Base-by-base conservation (phyloP, 2,797 vertebrate genomes). In the Craterocephalus amniculus region DNA sequence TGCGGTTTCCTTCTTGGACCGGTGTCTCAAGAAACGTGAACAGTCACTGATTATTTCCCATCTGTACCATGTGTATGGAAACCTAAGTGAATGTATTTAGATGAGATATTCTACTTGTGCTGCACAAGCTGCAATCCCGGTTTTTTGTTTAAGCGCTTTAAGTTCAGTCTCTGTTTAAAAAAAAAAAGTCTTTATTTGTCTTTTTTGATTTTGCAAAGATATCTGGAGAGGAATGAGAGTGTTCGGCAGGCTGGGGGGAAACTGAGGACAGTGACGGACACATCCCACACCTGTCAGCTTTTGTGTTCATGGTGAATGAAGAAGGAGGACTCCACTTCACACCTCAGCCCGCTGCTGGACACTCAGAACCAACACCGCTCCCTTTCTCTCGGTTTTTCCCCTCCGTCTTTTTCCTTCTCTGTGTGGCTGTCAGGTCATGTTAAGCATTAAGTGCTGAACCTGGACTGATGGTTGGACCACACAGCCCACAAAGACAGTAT, bases 41-140 rank as follows among this genome's bases (percentile, higher is more conserved):
- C 73, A 80, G 87, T 82, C 59, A 62, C 66, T 76, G 85, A 78
- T 49, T 18, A 81, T 81, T 83, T 73, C 72, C 80, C 68, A 66
- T 84, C 83, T 86, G 20, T 84, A 87, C 90, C 51, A 1, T 1
- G 63, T 1, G 87, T 88, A 89, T 60, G 91, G 89, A 90, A 85
- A 88, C 83, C 85, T 74, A 87, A 60, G 78, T 93, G 92, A 93
- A 93, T 93, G 92, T 93, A 93, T 93, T 91, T 83, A 87, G 88
- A 91, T 43, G 75, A 88, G 83, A 90, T 89, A 86, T 89, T 90
- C 83, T 88, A 74, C 80, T 87, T 76, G 86, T 88, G 76, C 83
- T 76, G 83, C 87, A 85, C 87, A 84, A 86, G 82, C 88, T 89
- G 90, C 89, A 88, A 76, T 83, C 76, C 83, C 72, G 78, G 18